These are phyloP conservation scores for Chiloscyllium punctatum DNA, from an alignment of 2,797 vertebrate species.

Conservation along the genomic window DNA sequence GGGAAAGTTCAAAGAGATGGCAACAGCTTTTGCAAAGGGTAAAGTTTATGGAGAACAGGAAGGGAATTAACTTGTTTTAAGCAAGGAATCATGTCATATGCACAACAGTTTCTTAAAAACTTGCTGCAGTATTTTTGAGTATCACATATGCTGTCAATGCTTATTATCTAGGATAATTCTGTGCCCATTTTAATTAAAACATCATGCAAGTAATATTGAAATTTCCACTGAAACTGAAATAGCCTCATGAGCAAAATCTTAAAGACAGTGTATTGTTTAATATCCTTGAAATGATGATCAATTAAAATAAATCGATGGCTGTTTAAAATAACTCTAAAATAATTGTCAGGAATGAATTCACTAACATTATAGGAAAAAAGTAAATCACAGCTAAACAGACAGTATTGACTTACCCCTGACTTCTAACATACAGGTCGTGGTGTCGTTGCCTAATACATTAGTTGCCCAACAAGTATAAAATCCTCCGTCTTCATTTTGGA, in stretches of 20 bases:
- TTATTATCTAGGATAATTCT: not conserved
- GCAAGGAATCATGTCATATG: not conserved
- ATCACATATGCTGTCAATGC: not conserved
- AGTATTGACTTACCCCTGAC: conserved; percentile 69
- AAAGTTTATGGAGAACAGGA: not conserved
- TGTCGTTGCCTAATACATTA: conserved; percentile 72
- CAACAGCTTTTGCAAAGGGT: not conserved
- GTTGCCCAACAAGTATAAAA: conserved; percentile 78
- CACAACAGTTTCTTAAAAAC: not conserved
- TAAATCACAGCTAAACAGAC: not conserved
- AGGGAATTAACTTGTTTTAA: not conserved
- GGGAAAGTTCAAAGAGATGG: not conserved
- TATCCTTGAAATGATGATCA: not conserved
- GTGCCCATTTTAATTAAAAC: not conserved
- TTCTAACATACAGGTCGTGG: conserved; percentile 68
- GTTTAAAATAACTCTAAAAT: not conserved
- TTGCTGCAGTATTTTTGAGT: not conserved
- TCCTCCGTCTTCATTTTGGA: conserved; percentile 67
- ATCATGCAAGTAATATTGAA: not conserved
- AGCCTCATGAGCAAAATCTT: not conserved
- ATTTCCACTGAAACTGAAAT: not conserved
- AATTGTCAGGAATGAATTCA: not conserved
- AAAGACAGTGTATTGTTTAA: not conserved
- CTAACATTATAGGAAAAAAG: too few relatives aligned
- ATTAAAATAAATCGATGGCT: not conserved